Evolutionary conservation across 53 echinoderm and acorn worm genomes (phyloP), one percentile per base, ranked within the genome.

Genomic region (Luidia sarsii): DNA sequence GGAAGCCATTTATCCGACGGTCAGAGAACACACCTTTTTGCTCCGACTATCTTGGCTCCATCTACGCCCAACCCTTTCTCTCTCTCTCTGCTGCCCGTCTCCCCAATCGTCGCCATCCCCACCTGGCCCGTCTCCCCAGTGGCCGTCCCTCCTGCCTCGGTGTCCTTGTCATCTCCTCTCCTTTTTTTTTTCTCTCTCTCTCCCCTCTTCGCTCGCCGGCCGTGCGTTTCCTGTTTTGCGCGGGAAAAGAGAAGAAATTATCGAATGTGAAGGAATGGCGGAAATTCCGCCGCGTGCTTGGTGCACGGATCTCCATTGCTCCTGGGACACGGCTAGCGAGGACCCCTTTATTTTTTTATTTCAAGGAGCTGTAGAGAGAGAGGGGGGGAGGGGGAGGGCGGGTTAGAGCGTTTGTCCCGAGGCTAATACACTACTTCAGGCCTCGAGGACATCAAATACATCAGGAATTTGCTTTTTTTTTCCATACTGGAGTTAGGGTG

Each of bases 191-290:
- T 65, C 36, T 13, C 19, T 65, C 65, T 38, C 65, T 65, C 65
- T 35, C 37, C 35, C 35, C 65, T 16, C 33, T 6, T 11, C 11
- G 6, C 56, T 36, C 54, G 19, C 72, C 72, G 54, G 28, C 39
- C 22, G 38, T 55, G 56, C 72, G 56, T 56, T 77, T 77, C 77
- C 77, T 77, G 77, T 77, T 77, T 36, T 60, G 61, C 30, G 77
- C 77, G 62, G 60, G n/a, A 23, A 67, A 46, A 8, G 45, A 41
- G 41, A 11, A 11, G 11, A 61, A 77, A 61, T 77, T 39, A 77
- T 77, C 33, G 61, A 61, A 60, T 77, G 77, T 77, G 77, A 77
- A 77, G 77, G 77, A 77, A 77, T 77, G 77, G 61, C 45, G 77
- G 77, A 77, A 60, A 61, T 77, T 77, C 60, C 60, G 29, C 19